Conservation (phyloP, 2,888 invertebrate genomes). For the Trichopoda pennipes region DNA sequence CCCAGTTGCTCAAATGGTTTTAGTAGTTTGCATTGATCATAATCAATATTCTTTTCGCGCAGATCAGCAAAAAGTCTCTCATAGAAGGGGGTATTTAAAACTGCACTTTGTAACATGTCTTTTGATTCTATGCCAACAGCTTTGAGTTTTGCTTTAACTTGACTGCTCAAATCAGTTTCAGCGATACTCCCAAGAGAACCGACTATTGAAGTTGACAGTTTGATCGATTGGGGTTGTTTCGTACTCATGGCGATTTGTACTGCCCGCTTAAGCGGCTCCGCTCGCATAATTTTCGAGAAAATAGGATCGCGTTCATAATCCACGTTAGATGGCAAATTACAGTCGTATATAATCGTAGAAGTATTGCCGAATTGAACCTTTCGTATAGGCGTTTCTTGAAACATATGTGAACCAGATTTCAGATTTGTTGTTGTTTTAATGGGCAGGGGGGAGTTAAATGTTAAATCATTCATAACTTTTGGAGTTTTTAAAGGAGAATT, state of each 20-base stretch:
- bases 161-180: slow-evolving; percentile 81
- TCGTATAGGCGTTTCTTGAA: slow-evolving; percentile 80
- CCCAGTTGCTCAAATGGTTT: slow-evolving; percentile 83
- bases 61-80: slow-evolving; percentile 83
- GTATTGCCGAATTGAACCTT: slow-evolving; percentile 78
- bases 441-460: slow-evolving; percentile 78
- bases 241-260: slow-evolving; percentile 69
- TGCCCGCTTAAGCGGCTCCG: slow-evolving; percentile 76
- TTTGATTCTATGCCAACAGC: slow-evolving; percentile 83
- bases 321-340: slow-evolving; percentile 77
- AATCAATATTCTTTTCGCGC: slow-evolving; percentile 82
- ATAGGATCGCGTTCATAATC: slow-evolving; percentile 79
- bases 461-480: slow-evolving; percentile 65
- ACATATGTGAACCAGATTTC: slow-evolving; percentile 76
- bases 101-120: slow-evolving; percentile 82
- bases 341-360: slow-evolving; percentile 75
- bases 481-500: slow-evolving; percentile 57
- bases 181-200: slow-evolving; percentile 69
- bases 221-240: slow-evolving; percentile 73
- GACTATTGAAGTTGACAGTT: slow-evolving; percentile 81
- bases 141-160: slow-evolving; percentile 82
- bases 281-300: slow-evolving; percentile 77
- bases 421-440: slow-evolving; percentile 75
- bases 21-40: slow-evolving; percentile 82
- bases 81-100: slow-evolving; percentile 84